Percentiles rank a stretch among this genome's conserved stretches.
These are phyloP conservation scores for Tribolium castaneum DNA, from an alignment of 1,140 invertebrate species.

Conservation along the genomic window DNA sequence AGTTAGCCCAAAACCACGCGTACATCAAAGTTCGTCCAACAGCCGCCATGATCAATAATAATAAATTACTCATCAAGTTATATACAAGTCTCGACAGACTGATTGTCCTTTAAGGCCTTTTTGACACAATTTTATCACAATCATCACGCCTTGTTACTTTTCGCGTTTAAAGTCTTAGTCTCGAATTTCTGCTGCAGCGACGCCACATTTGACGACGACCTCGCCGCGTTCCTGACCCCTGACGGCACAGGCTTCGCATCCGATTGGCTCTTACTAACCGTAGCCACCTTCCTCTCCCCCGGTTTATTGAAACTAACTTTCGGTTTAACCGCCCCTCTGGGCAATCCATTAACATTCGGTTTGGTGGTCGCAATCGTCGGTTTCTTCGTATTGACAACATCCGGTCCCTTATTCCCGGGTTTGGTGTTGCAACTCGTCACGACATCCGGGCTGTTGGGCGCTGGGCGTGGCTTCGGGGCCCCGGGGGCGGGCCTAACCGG, in stretches of 20 bases:
- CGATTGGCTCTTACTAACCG: slow-evolving; percentile 53
- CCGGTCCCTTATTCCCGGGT: slow-evolving; percentile 71
- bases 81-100: slow-evolving; percentile 9
- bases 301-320: slow-evolving; percentile 56
- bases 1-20: no score
- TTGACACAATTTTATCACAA: slow-evolving; percentile 35
- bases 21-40: background rate
- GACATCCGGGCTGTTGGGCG: slow-evolving; percentile 71
- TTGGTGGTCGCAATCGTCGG: slow-evolving; percentile 49
- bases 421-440: slow-evolving; percentile 74
- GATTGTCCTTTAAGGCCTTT: slow-evolving; percentile 33
- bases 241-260: slow-evolving; percentile 58
- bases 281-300: slow-evolving; percentile 47
- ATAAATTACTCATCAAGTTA: slow-evolving; percentile 21
- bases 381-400: slow-evolving; percentile 66
- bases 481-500: slow-evolving; percentile 57
- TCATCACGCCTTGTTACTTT: slow-evolving; percentile 8
- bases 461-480: slow-evolving; percentile 58
- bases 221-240: slow-evolving; percentile 63
- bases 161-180: slow-evolving; percentile 52
- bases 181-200: slow-evolving; percentile 82
- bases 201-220: slow-evolving; percentile 75
- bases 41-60: background rate
- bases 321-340: slow-evolving; percentile 47
- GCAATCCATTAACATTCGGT: slow-evolving; percentile 51